Evolutionary conservation across 2,888 invertebrate species (phyloP).

Genomic region (Physocephala rufipes): DNA sequence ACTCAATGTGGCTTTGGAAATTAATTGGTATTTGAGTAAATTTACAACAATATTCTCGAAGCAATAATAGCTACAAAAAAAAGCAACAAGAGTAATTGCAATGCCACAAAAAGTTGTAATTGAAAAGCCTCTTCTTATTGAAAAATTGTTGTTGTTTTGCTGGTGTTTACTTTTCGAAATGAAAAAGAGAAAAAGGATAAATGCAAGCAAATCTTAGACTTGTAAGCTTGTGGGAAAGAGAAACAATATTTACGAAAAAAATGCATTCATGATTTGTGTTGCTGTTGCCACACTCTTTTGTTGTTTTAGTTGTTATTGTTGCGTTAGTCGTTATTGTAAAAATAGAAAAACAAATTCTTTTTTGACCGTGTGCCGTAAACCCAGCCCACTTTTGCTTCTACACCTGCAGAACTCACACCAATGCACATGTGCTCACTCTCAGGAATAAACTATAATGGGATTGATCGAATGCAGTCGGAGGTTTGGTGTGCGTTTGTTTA

Average conservation of each 20-base stretch:
- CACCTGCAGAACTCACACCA: neutral
- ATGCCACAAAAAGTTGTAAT: slow-evolving; percentile 25
- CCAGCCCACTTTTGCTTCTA: slow-evolving; percentile 48
- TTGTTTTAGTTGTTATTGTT: slow-evolving; percentile 25
- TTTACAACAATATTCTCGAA: slow-evolving; percentile 25
- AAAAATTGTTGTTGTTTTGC: too few relatives aligned
- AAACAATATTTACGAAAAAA: neutral
- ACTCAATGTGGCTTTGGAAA: slow-evolving; percentile 27
- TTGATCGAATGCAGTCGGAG: neutral
- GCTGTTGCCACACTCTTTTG: slow-evolving; percentile 27
- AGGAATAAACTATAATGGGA: neutral
- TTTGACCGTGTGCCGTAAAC: slow-evolving; percentile 43
- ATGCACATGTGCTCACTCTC: too few relatives aligned
- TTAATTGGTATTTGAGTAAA: slow-evolving; percentile 36
- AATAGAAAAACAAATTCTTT: slow-evolving; percentile 20
- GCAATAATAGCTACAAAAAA: slow-evolving; percentile 23
- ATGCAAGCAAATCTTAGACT: neutral
- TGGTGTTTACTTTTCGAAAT: neutral
- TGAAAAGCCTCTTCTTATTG: too few relatives aligned
- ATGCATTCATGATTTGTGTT: slow-evolving; percentile 29
- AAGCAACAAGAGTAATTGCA: slow-evolving; percentile 20
- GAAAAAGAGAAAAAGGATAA: slow-evolving; percentile 16
- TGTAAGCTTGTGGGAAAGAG: neutral
- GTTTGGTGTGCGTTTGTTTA: slow-evolving; percentile 12
- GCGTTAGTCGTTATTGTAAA: slow-evolving; percentile 23